Evolutionary conservation across 2,888 invertebrate species (phyloP), one percentile per base, ranked within the genome.

Genomic region (Girardia tigrina): DNA sequence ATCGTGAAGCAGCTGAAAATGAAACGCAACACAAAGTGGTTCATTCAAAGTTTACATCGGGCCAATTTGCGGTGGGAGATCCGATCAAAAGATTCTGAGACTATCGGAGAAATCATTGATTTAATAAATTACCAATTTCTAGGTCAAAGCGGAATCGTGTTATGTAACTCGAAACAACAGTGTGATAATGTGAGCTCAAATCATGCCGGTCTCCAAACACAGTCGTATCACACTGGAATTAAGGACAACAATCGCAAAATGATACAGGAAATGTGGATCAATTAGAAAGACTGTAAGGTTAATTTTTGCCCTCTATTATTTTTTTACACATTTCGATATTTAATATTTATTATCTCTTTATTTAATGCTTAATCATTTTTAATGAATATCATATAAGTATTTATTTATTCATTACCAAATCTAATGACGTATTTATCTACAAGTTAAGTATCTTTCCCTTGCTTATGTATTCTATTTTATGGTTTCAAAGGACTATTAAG

Each of bases 11-110:
- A 94, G 82, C 87, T 97, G 26, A 80, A 80, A 28, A 84, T 85
- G 81, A 82, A 79, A 26, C 78, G 81, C 74, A 82, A 82, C 12
- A 77, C 70, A 6, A 85, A 84, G 79, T 83, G 84, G 84, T 97
- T 98, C 84, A 88, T 95, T 77, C 90, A 90, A 81, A 94, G 94
- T 82, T 98, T 98, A 84, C 94, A 97, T 84, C 87, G 98, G 14
- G 90, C 91, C 0, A 98, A 98, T 85, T 87, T 98, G n/a, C 89
- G 90, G 77, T 97, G 94, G 82, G 86, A 87, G 78, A 89, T 94
- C 0, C 81, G 89, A 26, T 88, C 89, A 26, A 95, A 94, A 85
- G 90, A 89, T 78, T 89, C 90, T 0, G 79, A 80, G 56, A 87
- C 90, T 2, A 86, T 81, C 8, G 87, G 88, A 14, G 92, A 92